A percentile compares a stretch with the other conserved stretches of the same genome.
These are phyloP conservation scores for Odontomachus brunneus DNA, from an alignment of 1,140 invertebrate species.

Conservation along the genomic window DNA sequence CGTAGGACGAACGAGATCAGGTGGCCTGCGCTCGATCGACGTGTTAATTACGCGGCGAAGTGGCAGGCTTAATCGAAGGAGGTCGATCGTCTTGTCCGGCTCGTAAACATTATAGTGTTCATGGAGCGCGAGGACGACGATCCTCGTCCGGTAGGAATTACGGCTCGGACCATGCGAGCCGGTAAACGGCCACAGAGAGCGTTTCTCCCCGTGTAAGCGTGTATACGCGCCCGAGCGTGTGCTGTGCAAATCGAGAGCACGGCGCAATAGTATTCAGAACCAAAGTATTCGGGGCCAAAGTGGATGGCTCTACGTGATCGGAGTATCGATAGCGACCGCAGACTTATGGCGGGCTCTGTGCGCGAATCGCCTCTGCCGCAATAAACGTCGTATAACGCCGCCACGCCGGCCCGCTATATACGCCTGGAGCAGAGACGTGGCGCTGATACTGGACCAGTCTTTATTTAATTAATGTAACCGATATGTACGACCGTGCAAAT, in stretches of 20 bases:
- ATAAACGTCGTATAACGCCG: constrained; percentile 68
- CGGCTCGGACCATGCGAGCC: too few species aligned
- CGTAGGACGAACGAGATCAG: constrained; percentile 31
- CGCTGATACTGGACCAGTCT: constrained; percentile 63
- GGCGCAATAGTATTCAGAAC: constrained; percentile 65
- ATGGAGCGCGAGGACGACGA: neutral
- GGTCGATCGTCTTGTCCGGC: constrained; percentile 64
- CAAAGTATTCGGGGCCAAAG: constrained; percentile 67
- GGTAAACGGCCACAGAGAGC: constrained; percentile 35
- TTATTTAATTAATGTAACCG: constrained; percentile 77
- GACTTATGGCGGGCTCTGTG: constrained; percentile 67
- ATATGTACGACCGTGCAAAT: constrained; percentile 67
- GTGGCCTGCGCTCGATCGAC: constrained; percentile 52
- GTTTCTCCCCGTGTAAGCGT: constrained; percentile 3
- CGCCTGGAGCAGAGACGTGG: constrained; percentile 47
- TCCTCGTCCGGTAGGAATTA: constrained; percentile 31
- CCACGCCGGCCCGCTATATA: constrained; percentile 24
- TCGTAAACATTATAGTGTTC: constrained; percentile 53
- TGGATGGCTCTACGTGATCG: constrained; percentile 72
- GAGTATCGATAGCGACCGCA: constrained; percentile 63
- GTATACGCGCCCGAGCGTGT: constrained; percentile 8
- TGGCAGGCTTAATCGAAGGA: constrained; percentile 67
- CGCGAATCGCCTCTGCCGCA: constrained; percentile 66
- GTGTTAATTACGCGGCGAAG: constrained; percentile 71
- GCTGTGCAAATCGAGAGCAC: constrained; percentile 48